phyloP scores from a whole-genome alignment of 92 coral and sea anemone genomes.

The Palythoa caribaeorum region DNA sequence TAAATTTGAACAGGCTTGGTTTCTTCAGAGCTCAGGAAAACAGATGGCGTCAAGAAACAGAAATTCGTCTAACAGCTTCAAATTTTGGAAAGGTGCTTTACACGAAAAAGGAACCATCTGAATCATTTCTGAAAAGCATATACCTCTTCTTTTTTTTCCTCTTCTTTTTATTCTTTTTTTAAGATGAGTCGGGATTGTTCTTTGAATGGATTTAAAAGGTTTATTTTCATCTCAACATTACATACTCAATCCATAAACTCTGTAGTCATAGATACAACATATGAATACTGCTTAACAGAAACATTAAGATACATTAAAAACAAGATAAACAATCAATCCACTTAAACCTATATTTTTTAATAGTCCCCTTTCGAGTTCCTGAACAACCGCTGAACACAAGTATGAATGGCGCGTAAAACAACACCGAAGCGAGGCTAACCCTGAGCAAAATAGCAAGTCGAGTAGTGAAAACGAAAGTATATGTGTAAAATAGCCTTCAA shows the following conservation, averaged over 20 bases:
- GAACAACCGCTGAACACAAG: neutral
- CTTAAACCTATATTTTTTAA: no score
- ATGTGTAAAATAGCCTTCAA: conserved; percentile 33
- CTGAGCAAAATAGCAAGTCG: conserved; percentile 38
- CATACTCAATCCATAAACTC: no score
- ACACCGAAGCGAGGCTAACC: conserved; percentile 33
- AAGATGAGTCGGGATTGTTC: no score
- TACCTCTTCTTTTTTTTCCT: no score
- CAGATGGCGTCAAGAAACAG: conserved; percentile 61
- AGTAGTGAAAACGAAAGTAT: conserved; percentile 33
- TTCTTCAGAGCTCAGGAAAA: conserved; percentile 58
- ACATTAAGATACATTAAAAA: no score
- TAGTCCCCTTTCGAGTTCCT: no score
- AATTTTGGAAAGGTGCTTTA: conserved; percentile 6
- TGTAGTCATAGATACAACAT: no score
- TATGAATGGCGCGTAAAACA: conserved; percentile 10
- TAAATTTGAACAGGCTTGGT: conserved; percentile 52
- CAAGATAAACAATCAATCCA: no score
- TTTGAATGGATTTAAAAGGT: no score
- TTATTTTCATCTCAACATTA: no score
- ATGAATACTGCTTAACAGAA: no score
- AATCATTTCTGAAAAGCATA: neutral
- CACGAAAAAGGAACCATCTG: neutral
- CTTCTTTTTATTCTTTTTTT: no score
- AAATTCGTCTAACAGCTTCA: conserved; percentile 61